Base-by-base conservation (phyloP, 2,888 invertebrate genomes). In the Pteria penguin region DNA sequence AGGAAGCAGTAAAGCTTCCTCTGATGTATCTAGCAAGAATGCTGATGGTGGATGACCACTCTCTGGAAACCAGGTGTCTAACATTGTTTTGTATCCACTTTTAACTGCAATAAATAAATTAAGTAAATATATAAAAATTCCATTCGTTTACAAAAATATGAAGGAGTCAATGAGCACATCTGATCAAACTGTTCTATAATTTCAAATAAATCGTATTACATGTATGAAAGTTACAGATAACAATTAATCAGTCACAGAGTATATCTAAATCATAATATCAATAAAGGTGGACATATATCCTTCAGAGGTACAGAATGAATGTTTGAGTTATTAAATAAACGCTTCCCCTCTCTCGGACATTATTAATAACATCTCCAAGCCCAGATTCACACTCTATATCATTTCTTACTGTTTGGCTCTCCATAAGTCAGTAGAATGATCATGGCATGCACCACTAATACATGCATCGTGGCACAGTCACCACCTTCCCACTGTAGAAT, bases 61-160 rank as follows among this genome's bases (percentile, higher is more conserved):
- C 29, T 93, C 91, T 0, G 96, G 96, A 90, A 98, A 97, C 98
- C 98, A 98, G 45, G 95, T 95, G 90, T 97, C 96, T 88, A 98
- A 93, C 80, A 96, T 94, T 66, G 93, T 93, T 61, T 93, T 91
- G 72, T 87, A 90, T 33, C 72, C 62, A 75, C 68, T 76, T 32
- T 72, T 72, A 29, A 63, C 76, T 76, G 11, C 4, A 67, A 0
- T 26, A 68, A 29, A 18, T 31, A 63, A n/a, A 36, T 22, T 18
- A 57, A 57, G 24, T 18, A 18, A 5, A 18, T 57, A 8, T 8
- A 22, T 18, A 24, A 57, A 11, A 18, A 22, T 22, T 57, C 8
- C n/a, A 8, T 57, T 0, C 8, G 57, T 18, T 22, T 18, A 24
- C 57, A 57, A 18, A 8, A 57, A 22, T 45, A 45, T 45, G 8